A percentile compares a stretch with the other conserved stretches of the same genome.
These are phyloP conservation scores for Drosophila buzzatii DNA, from an alignment of 2,888 invertebrate genomes.

Conservation along the genomic window DNA sequence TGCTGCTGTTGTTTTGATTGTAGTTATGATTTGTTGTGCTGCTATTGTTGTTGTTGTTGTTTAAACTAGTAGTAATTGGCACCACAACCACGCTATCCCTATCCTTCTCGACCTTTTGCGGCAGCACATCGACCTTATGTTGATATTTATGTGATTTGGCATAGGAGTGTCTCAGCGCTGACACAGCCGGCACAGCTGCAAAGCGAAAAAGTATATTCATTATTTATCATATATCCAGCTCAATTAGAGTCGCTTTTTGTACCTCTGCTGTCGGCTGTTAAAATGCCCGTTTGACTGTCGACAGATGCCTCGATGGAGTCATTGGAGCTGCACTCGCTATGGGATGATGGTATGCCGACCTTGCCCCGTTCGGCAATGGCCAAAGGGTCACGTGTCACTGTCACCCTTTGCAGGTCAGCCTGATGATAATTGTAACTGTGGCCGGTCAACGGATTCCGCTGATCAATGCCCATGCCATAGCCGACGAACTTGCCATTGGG, in stretches of 20 bases:
- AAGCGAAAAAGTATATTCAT: neutral
- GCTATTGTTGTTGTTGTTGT: conserved; percentile 52
- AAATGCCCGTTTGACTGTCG: conserved; percentile 84
- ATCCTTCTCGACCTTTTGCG: conserved; percentile 65
- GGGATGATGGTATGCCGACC: conserved; percentile 85
- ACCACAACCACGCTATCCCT: conserved; percentile 83
- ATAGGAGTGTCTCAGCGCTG: conserved; percentile 88
- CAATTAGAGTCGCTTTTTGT: conserved; percentile 34
- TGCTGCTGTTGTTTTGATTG: conserved; percentile 83
- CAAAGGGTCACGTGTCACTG: conserved; percentile 84
- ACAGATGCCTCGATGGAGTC: conserved; percentile 85
- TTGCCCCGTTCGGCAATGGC: conserved; percentile 85
- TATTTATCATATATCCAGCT: conserved; percentile 2
- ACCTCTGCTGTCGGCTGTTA: conserved; percentile 84
- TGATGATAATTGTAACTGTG: conserved; percentile 83
- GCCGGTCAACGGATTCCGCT: conserved; percentile 80
- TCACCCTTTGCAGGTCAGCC: conserved; percentile 84
- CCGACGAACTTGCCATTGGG: conserved; percentile 78
- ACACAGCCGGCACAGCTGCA: conserved; percentile 54
- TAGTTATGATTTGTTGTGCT: conserved; percentile 86
- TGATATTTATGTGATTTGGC: conserved; percentile 86
- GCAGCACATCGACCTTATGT: conserved; percentile 72
- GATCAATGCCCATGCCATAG: conserved; percentile 82
- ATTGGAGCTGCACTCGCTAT: conserved; percentile 85
- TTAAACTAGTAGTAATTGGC: conserved; percentile 87